A percentile compares a stretch with the other conserved stretches of the same genome.
phyloP scores from a whole-genome alignment of 2,113 vertebrate species.

The Delphinus delphis region DNA sequence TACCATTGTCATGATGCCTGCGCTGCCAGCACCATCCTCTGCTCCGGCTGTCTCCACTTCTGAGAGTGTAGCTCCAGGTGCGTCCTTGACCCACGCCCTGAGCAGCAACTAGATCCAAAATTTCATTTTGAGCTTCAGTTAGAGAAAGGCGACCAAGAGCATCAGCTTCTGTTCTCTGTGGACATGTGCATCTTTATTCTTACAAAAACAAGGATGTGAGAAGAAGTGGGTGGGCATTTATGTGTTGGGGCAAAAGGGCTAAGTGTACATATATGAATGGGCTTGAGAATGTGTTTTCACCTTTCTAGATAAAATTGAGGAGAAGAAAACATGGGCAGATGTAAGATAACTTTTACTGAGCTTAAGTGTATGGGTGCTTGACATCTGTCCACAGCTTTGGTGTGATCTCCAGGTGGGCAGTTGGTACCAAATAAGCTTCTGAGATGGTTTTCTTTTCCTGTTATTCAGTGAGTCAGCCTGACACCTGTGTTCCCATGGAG shows the following conservation, averaged over 20 bases:
- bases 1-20: constrained; percentile 90
- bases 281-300: constrained; percentile 49
- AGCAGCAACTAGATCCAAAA: constrained; percentile 64
- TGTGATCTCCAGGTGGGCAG: constrained; percentile 42
- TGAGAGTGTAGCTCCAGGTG: constrained; percentile 87
- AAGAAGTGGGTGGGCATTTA: constrained; percentile 44
- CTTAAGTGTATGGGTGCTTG: constrained; percentile 46
- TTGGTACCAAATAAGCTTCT: constrained; percentile 64
- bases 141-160: constrained; percentile 17
- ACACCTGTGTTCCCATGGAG: constrained; percentile 85
- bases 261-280: constrained; percentile 28
- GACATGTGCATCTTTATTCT: constrained; percentile 36
- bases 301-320: constrained; percentile 43
- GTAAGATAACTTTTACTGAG: neutral
- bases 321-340: constrained; percentile 21
- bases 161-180: constrained; percentile 42
- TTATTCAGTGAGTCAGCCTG: constrained; percentile 85
- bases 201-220: constrained; percentile 23
- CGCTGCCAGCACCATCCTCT: constrained; percentile 86
- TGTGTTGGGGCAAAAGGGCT: neutral
- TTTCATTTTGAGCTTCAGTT: constrained; percentile 60
- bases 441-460: constrained; percentile 75
- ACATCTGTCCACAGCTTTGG: constrained; percentile 42
- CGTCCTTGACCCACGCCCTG: constrained; percentile 80
- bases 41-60: constrained; percentile 86